A percentile compares a stretch with the other conserved stretches of the same genome.
These are phyloP conservation scores for Zoroaster sp. DNA, from an alignment of 53 echinoderm and acorn worm genomes.

Conservation along the genomic window DNA sequence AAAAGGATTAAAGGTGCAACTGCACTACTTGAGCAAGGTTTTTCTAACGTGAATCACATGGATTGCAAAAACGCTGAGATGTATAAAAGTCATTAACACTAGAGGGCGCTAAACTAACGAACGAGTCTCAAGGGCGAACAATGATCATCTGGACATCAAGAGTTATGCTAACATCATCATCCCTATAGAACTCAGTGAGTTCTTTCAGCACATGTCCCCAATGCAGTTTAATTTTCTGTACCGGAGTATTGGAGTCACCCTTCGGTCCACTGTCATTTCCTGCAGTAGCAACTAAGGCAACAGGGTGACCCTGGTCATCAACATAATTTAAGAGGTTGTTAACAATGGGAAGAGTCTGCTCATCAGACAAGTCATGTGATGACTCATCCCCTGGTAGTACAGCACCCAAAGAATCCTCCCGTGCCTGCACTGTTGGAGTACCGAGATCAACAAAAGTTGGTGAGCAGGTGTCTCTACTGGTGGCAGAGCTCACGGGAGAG, in stretches of 20 bases:
- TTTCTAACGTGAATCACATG: no score
- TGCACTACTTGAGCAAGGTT: no score
- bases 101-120: no score
- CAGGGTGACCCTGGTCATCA: background rate
- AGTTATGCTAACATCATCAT: background rate
- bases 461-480: constrained; percentile 26
- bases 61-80: no score
- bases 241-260: background rate
- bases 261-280: background rate
- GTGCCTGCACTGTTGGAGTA: no score
- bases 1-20: no score
- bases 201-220: constrained; percentile 33
- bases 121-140: no score
- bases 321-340: background rate
- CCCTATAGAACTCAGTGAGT: constrained; percentile 29
- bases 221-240: constrained; percentile 16
- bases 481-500: constrained; percentile 14
- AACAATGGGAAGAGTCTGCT: no score
- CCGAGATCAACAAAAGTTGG: constrained; percentile 21
- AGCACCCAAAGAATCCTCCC: no score
- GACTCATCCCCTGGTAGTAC: no score
- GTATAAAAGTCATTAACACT: no score
- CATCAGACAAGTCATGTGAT: no score
- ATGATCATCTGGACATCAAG: background rate
- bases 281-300: background rate